Conservation (phyloP, 2,888 invertebrate genomes). For the Sclerodermus sp. region DNA sequence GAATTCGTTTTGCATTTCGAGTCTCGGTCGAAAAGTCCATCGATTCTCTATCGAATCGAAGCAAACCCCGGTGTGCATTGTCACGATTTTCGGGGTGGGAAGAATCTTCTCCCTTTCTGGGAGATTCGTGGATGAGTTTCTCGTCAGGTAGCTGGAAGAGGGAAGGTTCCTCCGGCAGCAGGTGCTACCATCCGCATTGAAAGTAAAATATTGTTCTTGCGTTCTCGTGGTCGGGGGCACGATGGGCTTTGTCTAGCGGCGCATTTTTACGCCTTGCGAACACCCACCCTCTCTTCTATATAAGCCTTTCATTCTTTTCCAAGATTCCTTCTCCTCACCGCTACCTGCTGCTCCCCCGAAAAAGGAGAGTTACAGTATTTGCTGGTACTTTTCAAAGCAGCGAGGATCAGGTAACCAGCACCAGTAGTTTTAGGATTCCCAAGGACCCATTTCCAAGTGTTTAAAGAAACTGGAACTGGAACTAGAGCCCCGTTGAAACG, state of each 20-base stretch:
- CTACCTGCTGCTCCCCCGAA: conserved; percentile 20
- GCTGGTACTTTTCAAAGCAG: conserved; percentile 5
- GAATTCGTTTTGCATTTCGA: too few species aligned
- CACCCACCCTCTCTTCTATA: conserved; percentile 34
- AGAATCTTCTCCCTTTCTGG: conserved; percentile 2
- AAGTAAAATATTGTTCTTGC: conserved; percentile 51
- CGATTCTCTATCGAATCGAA: too few species aligned
- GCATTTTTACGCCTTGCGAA: conserved; percentile 42
- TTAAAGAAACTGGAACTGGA: too few species aligned
- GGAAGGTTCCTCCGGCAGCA: conserved; percentile 36
- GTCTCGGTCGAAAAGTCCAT: too few species aligned
- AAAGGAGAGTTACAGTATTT: conserved; percentile 12
- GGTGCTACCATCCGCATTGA: conserved; percentile 39
- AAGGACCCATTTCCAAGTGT: too few species aligned
- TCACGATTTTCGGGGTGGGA: conserved; percentile 6
- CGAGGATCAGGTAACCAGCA: not conserved
- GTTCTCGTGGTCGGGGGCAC: conserved; percentile 29
- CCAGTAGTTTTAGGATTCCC: not conserved
- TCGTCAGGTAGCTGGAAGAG: conserved; percentile 20
- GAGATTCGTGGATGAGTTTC: conserved; percentile 12
- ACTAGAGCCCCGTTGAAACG: too few species aligned
- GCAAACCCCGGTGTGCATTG: not conserved
- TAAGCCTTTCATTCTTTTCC: conserved; percentile 47
- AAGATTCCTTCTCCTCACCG: conserved; percentile 24
- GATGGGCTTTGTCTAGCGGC: conserved; percentile 33